Percentiles rank a stretch among this genome's conserved stretches.
Evolutionary conservation across 1,140 invertebrate genomes (phyloP).

Genomic region (Macrosteles quadrilineatus): DNA sequence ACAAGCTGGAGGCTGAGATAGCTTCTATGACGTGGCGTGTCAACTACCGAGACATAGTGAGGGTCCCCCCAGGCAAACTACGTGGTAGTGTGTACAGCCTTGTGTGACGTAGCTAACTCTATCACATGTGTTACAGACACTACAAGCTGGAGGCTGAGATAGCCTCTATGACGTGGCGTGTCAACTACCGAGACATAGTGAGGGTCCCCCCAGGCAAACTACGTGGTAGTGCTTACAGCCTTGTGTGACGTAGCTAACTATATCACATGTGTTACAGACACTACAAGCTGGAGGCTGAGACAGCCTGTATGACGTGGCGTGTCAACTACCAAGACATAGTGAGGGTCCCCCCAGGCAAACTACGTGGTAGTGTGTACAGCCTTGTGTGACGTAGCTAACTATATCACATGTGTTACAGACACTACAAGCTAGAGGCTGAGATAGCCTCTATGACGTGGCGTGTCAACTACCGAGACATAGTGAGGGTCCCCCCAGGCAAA

Average conservation of each 20-base stretch:
- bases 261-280: constrained; percentile 76
- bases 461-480: constrained; percentile 80
- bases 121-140: constrained; percentile 69
- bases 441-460: constrained; percentile 96
- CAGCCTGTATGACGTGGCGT: constrained; percentile 95
- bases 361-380: constrained; percentile 65
- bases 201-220: constrained; percentile 50
- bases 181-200: constrained; percentile 80
- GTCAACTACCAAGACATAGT: constrained; percentile 80
- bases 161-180: constrained; percentile 94
- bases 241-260: no score
- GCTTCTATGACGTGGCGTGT: constrained; percentile 96
- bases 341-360: constrained; percentile 48
- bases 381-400: constrained; percentile 58
- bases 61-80: constrained; percentile 49
- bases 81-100: constrained; percentile 64
- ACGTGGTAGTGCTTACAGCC: constrained; percentile 64
- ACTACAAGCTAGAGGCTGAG: constrained; percentile 90
- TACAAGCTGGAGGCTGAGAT: constrained; percentile 92
- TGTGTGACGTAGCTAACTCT: constrained; percentile 60
- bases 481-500: constrained; percentile 48
- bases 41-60: constrained; percentile 73
- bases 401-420: constrained; percentile 66
- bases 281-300: constrained; percentile 88
- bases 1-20: constrained; percentile 89